Evolutionary conservation across 2,113 vertebrate genomes (phyloP).

Genomic region (Sciurus niger): DNA sequence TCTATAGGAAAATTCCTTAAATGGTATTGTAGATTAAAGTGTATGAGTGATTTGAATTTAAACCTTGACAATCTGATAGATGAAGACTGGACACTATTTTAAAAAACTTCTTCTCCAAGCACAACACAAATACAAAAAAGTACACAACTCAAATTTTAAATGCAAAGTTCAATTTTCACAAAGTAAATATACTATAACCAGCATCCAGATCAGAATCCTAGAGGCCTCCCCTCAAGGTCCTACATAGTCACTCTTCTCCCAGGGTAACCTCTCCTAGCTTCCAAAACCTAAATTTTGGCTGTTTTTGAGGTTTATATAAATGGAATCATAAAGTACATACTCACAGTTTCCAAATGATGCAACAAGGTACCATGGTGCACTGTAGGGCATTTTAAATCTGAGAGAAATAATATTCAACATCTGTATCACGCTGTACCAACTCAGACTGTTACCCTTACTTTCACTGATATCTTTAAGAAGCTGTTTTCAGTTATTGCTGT

Average conservation of each 20-base stretch:
- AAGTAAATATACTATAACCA: background rate
- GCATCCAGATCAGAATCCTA: slow-evolving; percentile 23
- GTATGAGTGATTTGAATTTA: slow-evolving; percentile 13
- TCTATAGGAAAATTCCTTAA: background rate
- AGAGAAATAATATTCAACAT: background rate
- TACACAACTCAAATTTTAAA: slow-evolving; percentile 31
- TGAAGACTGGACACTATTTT: background rate
- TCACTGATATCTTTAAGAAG: slow-evolving; percentile 10
- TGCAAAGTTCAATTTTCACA: background rate
- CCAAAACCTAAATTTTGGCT: background rate
- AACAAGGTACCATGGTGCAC: background rate
- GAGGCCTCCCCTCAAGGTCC: background rate
- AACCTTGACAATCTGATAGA: background rate
- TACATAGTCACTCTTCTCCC: background rate
- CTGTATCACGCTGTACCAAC: background rate
- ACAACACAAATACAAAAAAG: background rate
- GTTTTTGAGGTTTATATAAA: background rate
- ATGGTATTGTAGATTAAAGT: background rate
- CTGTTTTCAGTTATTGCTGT: background rate
- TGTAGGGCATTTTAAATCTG: slow-evolving; percentile 14
- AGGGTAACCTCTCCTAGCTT: background rate
- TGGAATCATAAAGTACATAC: background rate
- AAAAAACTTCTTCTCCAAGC: background rate
- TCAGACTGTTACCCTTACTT: background rate
- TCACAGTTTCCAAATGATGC: background rate